Evolutionary conservation across 1,140 invertebrate genomes (phyloP), one percentile per base, ranked within the genome.

Genomic region (Penaeus indicus): DNA sequence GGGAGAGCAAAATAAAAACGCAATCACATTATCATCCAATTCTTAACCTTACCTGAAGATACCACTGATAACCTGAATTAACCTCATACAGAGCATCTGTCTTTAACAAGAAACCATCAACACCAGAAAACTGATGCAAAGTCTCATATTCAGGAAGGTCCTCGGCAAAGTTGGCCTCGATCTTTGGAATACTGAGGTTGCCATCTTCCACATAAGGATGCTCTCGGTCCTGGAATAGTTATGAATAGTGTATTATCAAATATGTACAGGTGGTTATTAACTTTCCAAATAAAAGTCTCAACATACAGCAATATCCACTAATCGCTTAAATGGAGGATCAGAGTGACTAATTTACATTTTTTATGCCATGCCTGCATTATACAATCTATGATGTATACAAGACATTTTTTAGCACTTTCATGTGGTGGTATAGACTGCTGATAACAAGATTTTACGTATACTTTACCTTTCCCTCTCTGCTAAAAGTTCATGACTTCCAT

Each of bases 61-160:
- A 93, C 93, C 93, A 94, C 91, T 92, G 92, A 84, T 93, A 91
- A 8, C 93, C 93, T 32, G 93, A 92, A 61, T 92, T 90, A 63
- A 94, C 92, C 90, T 93, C 92, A 85, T 93, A 94, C 10, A 94
- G 90, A 42, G 93, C 93, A 84, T 94, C 93, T 11, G 93, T 92
- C 89, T 92, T 92, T 54, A 94, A 91, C 13, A 92, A 90, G 91
- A 94, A 94, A 32, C 93, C 94, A 92, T 94, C 94, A 22, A 93
- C 92, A n/a, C 93, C 93, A n/a, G 92, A 90, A 69, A 93, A 91
- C 60, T 90, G 81, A 42, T 91, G 85, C 42, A 94, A 62, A 69
- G 84, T 79, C 13, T 86, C 27, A 80, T 92, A 92, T 32, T 92
- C 91, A 8, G 91, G 89, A 25, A 91, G 87, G 32, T 93, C 92